These are phyloP conservation scores for Uropetala carovei DNA, from an alignment of 2,888 invertebrate species.

Conservation along the genomic window DNA sequence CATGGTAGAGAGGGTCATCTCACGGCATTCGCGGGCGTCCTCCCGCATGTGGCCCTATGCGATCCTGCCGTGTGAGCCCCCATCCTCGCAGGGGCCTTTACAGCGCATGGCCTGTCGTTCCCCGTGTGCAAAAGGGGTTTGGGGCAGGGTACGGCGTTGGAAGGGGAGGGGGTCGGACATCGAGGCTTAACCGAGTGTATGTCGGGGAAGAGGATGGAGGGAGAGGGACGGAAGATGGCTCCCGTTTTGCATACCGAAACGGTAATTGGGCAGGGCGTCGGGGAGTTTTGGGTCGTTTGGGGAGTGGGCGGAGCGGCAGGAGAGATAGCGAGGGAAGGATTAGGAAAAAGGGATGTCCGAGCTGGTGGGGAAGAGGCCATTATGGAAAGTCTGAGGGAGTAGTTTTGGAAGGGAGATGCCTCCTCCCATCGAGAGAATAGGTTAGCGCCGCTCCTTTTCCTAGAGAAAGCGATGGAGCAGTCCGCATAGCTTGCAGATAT, in stretches of 20 bases:
- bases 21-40: constrained; percentile 42
- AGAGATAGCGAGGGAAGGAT: constrained; percentile 52
- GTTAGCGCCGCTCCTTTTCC: neutral
- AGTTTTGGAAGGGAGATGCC: constrained; percentile 19
- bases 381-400: constrained; percentile 55
- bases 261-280: constrained; percentile 59
- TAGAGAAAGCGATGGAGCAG: neutral
- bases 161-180: neutral
- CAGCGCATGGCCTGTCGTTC: constrained; percentile 18
- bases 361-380: constrained; percentile 52
- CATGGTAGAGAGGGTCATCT: constrained; percentile 56
- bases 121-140: constrained; percentile 3
- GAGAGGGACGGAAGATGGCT: constrained; percentile 37
- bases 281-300: constrained; percentile 61
- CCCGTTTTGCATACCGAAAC: constrained; percentile 63
- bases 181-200: neutral
- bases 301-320: constrained; percentile 40
- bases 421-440: neutral
- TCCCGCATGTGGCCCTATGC: constrained; percentile 41
- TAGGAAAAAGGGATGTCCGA: constrained; percentile 61
- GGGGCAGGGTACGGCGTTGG: neutral
- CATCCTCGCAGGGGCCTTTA: constrained; percentile 41
- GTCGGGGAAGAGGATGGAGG: neutral
- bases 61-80: constrained; percentile 41
- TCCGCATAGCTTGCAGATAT: neutral